Evolutionary conservation across 2,797 vertebrate species (phyloP), one percentile per base, ranked within the genome.

Genomic region (Leptodactylus fallax): DNA sequence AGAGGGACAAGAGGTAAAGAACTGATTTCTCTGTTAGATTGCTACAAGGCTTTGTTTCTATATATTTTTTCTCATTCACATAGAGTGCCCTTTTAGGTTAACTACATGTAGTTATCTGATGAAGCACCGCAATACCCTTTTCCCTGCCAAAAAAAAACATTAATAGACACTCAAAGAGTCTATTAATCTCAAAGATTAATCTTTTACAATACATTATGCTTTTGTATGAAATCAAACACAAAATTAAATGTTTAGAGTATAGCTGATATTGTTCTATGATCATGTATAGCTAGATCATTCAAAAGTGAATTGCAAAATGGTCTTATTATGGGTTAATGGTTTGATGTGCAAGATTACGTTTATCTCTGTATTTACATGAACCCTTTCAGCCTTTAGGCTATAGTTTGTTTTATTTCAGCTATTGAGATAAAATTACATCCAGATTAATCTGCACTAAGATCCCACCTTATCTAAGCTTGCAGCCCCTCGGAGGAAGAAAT

Each of bases 401-500:
- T 47, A 53, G 12, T 65, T 83, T 67, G 1, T 53, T 51, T 81
- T 65, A 83, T 83, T 2, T 53, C 74, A 86, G 74, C 9, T 4
- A 83, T 58, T 80, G 51, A 60, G 55, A 65, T 61, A 23, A 65
- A 27, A 58, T 69, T 0, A 27, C 56, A 72, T 19, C 47, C 0
- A 0, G 6, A 3, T 71, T 13, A 76, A 27, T 85, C 87, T 87
- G 47, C 45, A 2, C 11, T 0, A 2, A 89, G 23, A 63, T 47
- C 4, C 7, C 87, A 96, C 96, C 95, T 95, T 96, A 89, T 95
- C 92, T 87, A 95, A 79, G 80, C 90, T 92, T 0, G 94, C 87
- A 83, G 93, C 47, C 0, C 94, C 95, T 71, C 93, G 92, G 11
- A 96, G 93, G 90, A 96, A 97, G 91, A 93, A 94, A 90, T 93